Evolutionary conservation across 2,888 invertebrate species (phyloP).

Genomic region (Caenorhabditis angaria): DNA sequence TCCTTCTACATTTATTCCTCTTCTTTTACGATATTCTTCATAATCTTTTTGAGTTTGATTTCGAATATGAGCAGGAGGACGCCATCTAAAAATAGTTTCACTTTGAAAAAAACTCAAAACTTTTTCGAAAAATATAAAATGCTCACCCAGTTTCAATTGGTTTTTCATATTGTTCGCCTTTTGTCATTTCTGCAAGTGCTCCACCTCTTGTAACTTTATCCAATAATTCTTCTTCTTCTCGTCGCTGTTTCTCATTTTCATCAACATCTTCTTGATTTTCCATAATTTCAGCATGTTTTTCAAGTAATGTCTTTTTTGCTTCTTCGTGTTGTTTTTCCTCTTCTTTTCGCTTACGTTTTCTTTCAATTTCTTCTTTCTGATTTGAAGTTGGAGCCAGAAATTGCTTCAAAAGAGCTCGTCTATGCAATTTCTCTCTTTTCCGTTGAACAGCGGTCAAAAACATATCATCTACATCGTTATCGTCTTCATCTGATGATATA

Average conservation of each 20-base stretch:
- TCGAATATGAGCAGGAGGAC: constrained; percentile 83
- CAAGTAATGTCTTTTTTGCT: constrained; percentile 78
- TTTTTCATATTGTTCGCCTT: constrained; percentile 95
- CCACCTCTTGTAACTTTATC: constrained; percentile 77
- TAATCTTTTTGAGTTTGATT: constrained; percentile 80
- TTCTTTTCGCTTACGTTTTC: constrained; percentile 80
- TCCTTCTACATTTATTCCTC: constrained; percentile 91
- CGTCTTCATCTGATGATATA: constrained; percentile 74
- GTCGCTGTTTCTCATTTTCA: constrained; percentile 84
- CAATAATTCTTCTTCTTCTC: constrained; percentile 94
- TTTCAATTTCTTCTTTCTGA: constrained; percentile 75
- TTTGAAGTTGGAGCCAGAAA: constrained; percentile 78
- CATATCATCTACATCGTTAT: constrained; percentile 83
- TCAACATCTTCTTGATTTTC: constrained; percentile 56
- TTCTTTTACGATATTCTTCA: constrained; percentile 82
- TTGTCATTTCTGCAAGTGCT: constrained; percentile 97
- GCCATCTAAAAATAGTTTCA: constrained; percentile 79
- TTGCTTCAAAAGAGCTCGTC: constrained; percentile 55
- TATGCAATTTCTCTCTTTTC: constrained; percentile 78
- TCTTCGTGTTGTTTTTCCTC: constrained; percentile 67
- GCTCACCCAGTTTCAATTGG: constrained; percentile 87
- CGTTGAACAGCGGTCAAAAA: constrained; percentile 92
- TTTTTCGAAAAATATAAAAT: constrained; percentile 3
- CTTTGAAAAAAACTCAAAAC: not conserved
- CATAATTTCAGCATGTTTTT: constrained; percentile 85